Evolutionary conservation across 2,888 invertebrate genomes (phyloP), one percentile per base, ranked within the genome.

Genomic region (Ditula angustiorana): DNA sequence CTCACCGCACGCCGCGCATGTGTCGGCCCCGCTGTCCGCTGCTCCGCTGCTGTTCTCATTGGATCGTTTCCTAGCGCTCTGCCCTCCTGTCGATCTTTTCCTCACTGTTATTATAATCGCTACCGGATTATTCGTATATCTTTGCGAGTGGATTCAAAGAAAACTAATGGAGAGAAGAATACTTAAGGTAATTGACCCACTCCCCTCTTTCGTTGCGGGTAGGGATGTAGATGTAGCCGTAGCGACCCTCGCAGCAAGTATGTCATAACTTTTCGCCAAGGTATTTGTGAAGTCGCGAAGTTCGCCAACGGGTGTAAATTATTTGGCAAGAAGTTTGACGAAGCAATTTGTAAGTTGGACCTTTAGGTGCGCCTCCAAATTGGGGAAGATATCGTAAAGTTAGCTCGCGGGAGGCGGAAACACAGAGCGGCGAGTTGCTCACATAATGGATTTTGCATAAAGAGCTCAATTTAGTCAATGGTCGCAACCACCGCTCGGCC

Each of bases 81-180:
- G 81, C 49, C 81, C 87, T 23, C 79, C 85, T n/a, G 69, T 86
- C 55, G 88, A 91, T 71, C 55, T 87, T 19, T 71, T 85, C 60
- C 71, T 85, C 50, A 80, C 88, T 24, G 57, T 78, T 11, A 63
- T 77, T 10, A 74, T 90, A 62, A 47, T 86, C 30, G 24, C 78
- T 35, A 41, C 85, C 37, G 85, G 79, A n/a, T 56, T 83, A 16
- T 24, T 79, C 13, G 83, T 75, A 33, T 86, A 88, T 68, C 61
- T 87, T 47, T 85, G 81, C 72, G 89, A 88, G 72, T 89, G 87
- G 87, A 82, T 90, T 68, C 90, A 90, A 64, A 83, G 86, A 68
- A 90, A 89, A 74, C 70, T 87, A 30, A 82, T 88, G 83, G 88
- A 90, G 74, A 82, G 78, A 73, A 79, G 91, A 69, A 84, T 90